Conservation (phyloP, 2,888 invertebrate species). For the Melanophora roralis region DNA sequence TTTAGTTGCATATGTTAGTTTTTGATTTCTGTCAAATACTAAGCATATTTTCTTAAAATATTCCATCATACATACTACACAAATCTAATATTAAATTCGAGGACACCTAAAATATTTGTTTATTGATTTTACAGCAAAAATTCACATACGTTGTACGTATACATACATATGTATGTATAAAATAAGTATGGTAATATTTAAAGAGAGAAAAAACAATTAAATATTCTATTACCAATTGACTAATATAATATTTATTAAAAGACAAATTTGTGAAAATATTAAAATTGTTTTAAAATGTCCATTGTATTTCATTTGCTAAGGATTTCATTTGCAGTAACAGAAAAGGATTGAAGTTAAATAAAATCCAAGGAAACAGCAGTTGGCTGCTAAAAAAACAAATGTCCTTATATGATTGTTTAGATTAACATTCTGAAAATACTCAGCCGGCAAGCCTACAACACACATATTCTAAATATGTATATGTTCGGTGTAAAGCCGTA, state of each 20-base stretch:
- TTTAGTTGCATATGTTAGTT: conserved; percentile 12
- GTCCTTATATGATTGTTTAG: conserved; percentile 18
- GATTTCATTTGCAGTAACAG: not conserved
- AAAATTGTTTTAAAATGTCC: conserved; percentile 28
- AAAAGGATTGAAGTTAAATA: not conserved
- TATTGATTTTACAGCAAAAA: conserved; percentile 27
- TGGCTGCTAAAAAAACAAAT: conserved; percentile 9
- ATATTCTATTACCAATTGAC: conserved; percentile 38
- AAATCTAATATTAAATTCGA: conserved; percentile 42
- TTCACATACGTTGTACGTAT: not conserved
- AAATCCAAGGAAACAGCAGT: not conserved
- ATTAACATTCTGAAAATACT: conserved; percentile 41
- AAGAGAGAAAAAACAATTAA: conserved; percentile 28
- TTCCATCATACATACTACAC: conserved; percentile 20
- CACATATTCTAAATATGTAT: not conserved
- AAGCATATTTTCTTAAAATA: conserved; percentile 26
- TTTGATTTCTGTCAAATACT: conserved; percentile 22
- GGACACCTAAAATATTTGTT: conserved; percentile 43
- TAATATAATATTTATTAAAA: conserved; percentile 30
- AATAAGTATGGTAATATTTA: not conserved
- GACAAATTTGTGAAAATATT: conserved; percentile 24
- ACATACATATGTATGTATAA: no score
- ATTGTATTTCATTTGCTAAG: not conserved
- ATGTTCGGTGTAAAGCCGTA: not conserved
- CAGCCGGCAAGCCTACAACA: conserved; percentile 20